Evolutionary conservation across 2,888 invertebrate species (phyloP).

Genomic region (Odontocerum albicorne): DNA sequence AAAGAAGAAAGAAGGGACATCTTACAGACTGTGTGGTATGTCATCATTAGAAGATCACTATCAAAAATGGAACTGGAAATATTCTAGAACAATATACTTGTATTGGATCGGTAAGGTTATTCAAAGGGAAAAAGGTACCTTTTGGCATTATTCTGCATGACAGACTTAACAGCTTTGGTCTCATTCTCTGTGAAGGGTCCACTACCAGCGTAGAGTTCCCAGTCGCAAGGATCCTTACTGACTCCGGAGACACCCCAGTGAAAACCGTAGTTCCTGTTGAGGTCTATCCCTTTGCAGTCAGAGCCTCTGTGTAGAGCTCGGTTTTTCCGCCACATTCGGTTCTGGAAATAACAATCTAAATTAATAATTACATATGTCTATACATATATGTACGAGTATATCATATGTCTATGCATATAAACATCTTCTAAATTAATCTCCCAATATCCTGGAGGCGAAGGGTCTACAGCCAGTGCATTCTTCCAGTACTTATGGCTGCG

Average conservation of each 20-base stretch:
- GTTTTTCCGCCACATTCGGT: slow-evolving; percentile 67
- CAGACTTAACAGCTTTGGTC: slow-evolving; percentile 55
- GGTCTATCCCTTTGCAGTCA: slow-evolving; percentile 64
- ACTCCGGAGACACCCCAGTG: slow-evolving; percentile 70
- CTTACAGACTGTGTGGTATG: too few relatives aligned
- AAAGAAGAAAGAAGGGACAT: too few relatives aligned
- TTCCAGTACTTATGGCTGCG: too few relatives aligned
- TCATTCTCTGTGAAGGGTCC: slow-evolving; percentile 65
- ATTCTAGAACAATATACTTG: too few relatives aligned
- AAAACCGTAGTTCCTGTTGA: slow-evolving; percentile 70
- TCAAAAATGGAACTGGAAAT: too few relatives aligned
- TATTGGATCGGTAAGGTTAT: too few relatives aligned
- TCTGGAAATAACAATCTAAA: slow-evolving; percentile 44
- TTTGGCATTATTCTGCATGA: too few relatives aligned
- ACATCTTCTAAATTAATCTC: too few relatives aligned
- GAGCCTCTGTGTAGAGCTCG: slow-evolving; percentile 46
- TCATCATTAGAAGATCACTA: too few relatives aligned
- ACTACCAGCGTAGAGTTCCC: slow-evolving; percentile 61
- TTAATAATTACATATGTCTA: neutral
- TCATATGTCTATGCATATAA: neutral
- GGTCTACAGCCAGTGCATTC: too few relatives aligned
- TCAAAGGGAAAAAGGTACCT: too few relatives aligned
- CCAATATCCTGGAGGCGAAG: too few relatives aligned
- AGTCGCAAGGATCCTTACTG: slow-evolving; percentile 60
- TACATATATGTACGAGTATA: neutral